Evolutionary conservation across 1,140 invertebrate species (phyloP), one percentile per base, ranked within the genome.

Genomic region (Drosophila nigrodunni): DNA sequence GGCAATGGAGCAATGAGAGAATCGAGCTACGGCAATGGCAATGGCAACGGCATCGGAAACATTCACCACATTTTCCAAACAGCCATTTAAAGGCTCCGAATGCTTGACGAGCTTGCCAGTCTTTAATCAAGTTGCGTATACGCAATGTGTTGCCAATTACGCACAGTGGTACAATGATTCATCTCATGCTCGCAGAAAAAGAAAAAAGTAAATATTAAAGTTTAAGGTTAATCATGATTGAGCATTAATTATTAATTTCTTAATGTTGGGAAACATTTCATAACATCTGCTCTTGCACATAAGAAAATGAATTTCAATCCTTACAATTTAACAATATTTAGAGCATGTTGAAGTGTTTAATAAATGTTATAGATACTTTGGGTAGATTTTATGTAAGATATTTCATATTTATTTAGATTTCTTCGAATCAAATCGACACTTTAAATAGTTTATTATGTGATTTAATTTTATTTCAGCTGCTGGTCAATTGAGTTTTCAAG

Each of bases 121-220:
- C 61, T 68, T 65, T 77, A 74, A 77, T 73, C 58, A 80, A 41
- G 70, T 70, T 77, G 80, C 80, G 83, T 82, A 87, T 87, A 87
- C 83, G 83, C 83, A 80, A 80, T 70, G 85, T 83, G 70, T 82
- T 81, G 49, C 82, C 82, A 72, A 70, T 71, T 74, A 64, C 50
- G n/a, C 18, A 74, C 71, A 61, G 37, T 74, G 71, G 71, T 8
- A 21, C 34, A 41, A 47, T 25, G 2, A 3, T 43, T n/a, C 44
- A 15, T 10, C 7, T 18, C 2, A 8, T 47, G 43, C 13, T 44
- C 15, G 18, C 18, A 58, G 6, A 57, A 55, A 30, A 37, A 10
- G 8, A 18, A 8, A 46, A 7, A 46, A 7, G n/a, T 13, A 13
- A 15, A 46, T 3, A 13, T 30, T 30, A 30, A 30, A 30, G 25